These are phyloP conservation scores for human (Homo sapiens) DNA, from an alignment of 2,113 vertebrate genomes.

Conservation along the genomic window GRCh38 chr21:26186501-26187000, in stretches of 20 bases:
- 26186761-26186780: not conserved
- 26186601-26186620: not conserved
- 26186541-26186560: not conserved
- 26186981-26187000: not conserved
- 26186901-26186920: not conserved
- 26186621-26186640: not conserved
- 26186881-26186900: not conserved
- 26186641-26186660: not conserved
- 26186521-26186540: not conserved
- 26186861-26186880: not conserved
- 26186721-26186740: not conserved
- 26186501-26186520: not conserved
- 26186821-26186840: not conserved
- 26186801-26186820: not conserved
- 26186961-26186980: not conserved
- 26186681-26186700: not conserved
- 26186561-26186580: not conserved
- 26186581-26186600: not conserved
- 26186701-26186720: not conserved
- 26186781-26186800: not conserved
- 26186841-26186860: constrained; percentile 26
- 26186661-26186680: not conserved
- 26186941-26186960: not conserved
- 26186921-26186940: not conserved
- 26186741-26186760: not conserved